Percentiles rank a stretch among this genome's conserved stretches.
Evolutionary conservation across 1,140 invertebrate genomes (phyloP).

Genomic region (Aphis gossypii): DNA sequence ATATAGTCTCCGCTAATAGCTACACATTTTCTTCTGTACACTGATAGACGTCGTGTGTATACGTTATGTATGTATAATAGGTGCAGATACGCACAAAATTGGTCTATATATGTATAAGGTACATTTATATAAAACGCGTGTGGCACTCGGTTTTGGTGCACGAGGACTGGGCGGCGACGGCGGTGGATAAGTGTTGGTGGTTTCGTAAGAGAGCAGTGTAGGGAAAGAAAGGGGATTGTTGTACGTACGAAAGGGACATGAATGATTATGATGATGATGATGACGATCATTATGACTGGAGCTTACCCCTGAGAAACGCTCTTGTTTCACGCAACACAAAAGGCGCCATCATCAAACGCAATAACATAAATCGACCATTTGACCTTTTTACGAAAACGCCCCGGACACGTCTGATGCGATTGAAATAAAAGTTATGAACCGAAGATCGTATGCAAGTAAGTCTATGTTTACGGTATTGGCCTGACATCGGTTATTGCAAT

Average conservation of each 20-base stretch:
- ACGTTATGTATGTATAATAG: background rate
- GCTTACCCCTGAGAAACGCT: background rate
- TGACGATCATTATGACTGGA: conserved; percentile 44
- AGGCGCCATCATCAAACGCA: conserved; percentile 26
- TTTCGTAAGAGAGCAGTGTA: too few species aligned
- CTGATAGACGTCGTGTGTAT: background rate
- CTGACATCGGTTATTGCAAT: background rate
- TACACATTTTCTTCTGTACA: conserved; percentile 37
- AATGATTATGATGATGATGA: conserved; percentile 50
- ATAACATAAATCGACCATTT: conserved; percentile 48
- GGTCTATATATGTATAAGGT: background rate
- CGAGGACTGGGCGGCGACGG: background rate
- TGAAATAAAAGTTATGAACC: background rate
- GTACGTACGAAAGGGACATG: conserved; percentile 18
- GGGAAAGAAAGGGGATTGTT: conserved; percentile 6
- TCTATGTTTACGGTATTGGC: background rate
- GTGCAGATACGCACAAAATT: background rate
- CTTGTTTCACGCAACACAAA: conserved; percentile 43
- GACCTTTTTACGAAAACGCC: conserved; percentile 37
- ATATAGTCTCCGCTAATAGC: conserved; percentile 29
- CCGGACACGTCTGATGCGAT: background rate
- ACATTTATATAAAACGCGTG: background rate
- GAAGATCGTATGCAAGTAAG: background rate
- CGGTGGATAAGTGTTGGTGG: conserved; percentile 23
- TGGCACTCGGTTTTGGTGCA: background rate